Base-by-base conservation (phyloP, 2,797 vertebrate genomes). In the Paedocypris micromegethes region DNA sequence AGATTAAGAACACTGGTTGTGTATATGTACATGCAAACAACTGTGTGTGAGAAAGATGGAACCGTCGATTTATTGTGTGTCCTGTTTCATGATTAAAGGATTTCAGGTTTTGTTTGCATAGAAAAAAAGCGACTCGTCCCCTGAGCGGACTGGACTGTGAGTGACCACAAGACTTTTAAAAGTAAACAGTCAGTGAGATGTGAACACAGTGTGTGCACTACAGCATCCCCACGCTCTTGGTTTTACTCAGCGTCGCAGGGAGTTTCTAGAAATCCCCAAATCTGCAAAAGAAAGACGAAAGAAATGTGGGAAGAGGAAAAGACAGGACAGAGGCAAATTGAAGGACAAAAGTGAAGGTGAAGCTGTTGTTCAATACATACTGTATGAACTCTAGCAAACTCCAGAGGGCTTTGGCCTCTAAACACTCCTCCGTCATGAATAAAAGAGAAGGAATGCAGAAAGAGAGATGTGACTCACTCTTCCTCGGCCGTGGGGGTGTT, bases 401-500 rank as follows among this genome's bases (percentile, higher is more conserved):
- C 40, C 3, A 0, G 23, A 63, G 9, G 46, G 46, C 53, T 5
- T 37, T 64, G 54, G 47, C 60, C 68, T 64, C 53, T 42, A 51
- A 70, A 64, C 37, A 57, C 53, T 57, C 40, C 40, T 63, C 46
- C 44, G 40, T 70, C 53, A 70, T 70, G 51, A 66, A 58, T 57
- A 51, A 67, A 55, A 65, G 41, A 65, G 37, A 67, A 51, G 63
- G 7, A 56, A 9, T 4, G 54, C 48, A 61, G 41, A 50, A 40
- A 54, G 45, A 59, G 56, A 46, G 37, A 68, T 39, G 48, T 65
- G 61, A 75, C 84, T 88, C 84, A 62, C 78, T 58, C 70, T 59
- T 89, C 86, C 45, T 87, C 87, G 45, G 85, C 84, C 6, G 73
- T 73, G 47, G 88, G 84, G 0, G 79, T 86, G 84, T 88, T 88